Percentiles rank a stretch among this genome's conserved stretches.
Conservation (phyloP, 1,140 invertebrate genomes). For the Hypothenemus hampei region DNA sequence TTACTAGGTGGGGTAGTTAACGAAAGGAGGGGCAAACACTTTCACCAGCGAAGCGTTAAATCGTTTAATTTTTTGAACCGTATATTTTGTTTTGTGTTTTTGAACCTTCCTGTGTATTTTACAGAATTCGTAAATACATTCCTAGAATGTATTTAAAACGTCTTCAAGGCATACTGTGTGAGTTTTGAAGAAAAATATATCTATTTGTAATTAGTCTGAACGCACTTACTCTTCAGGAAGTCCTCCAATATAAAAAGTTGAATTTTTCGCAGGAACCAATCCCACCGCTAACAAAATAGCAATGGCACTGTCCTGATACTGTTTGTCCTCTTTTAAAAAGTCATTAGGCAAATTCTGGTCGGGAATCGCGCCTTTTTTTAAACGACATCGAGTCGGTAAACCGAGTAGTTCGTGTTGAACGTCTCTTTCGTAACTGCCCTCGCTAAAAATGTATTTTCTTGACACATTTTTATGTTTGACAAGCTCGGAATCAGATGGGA, state of each 20-base stretch:
- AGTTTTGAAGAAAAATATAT: too few species aligned
- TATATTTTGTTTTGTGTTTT: too few species aligned
- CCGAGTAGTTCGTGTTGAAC: conserved; percentile 55
- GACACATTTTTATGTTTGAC: background rate
- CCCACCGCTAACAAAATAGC: conserved; percentile 49
- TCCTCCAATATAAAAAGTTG: conserved; percentile 45
- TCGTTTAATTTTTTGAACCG: background rate
- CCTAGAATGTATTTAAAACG: too few species aligned
- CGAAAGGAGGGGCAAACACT: too few species aligned
- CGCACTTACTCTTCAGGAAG: conserved; percentile 44
- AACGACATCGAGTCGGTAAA: conserved; percentile 50
- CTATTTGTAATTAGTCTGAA: background rate
- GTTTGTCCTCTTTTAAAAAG: conserved; percentile 31
- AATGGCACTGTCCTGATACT: conserved; percentile 35
- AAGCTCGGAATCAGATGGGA: background rate
- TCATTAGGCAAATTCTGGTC: conserved; percentile 36
- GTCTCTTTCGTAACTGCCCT: conserved; percentile 54
- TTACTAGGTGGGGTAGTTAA: background rate
- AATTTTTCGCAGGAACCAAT: conserved; percentile 48
- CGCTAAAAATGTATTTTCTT: conserved; percentile 25
- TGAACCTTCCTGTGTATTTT: too few species aligned
- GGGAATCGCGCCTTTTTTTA: conserved; percentile 52
- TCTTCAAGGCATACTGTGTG: too few species aligned
- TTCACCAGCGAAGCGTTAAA: too few species aligned
- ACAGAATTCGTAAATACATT: too few species aligned